Evolutionary conservation across 2,888 invertebrate species (phyloP), one percentile per base, ranked within the genome.

Genomic region (Luffia ferchaultella): DNA sequence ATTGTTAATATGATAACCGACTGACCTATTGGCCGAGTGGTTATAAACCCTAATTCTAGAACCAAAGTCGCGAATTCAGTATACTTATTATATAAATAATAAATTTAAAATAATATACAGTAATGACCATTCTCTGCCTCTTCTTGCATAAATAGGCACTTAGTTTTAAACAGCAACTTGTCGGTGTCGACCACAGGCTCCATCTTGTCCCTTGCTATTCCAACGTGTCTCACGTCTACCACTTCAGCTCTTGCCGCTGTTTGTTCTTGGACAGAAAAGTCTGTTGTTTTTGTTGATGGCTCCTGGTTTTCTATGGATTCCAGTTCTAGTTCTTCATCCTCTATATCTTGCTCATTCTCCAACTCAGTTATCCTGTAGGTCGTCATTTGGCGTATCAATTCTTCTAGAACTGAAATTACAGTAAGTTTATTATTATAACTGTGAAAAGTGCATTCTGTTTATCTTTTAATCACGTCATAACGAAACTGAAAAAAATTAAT

Each of bases 311-410:
- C 47, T 40, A 43, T 30, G 15, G 15, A 18, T 20, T 46, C 50
- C 18, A 43, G 49, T 16, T 42, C 9, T 9, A 20, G 9, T 42
- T 54, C 52, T 16, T 42, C 52, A n/a, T 60, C 60, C 19, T 76
- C 68, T 45, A 86, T 85, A 44, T 85, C 80, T 18, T 75, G 71
- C 41, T 85, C 85, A 30, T 76, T 71, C n/a, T 74, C 63, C 30
- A 85, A 80, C 46, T 87, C 86, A 42, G 88, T 80, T 50, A 72
- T 69, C 59, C 77, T 68, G 54, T 85, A 77, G 17, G 79, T 72
- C 16, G 88, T 87, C 76, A 89, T 86, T 70, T 90, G 90, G 64
- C 88, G 76, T 59, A 91, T 89, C 0, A 91, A 74, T 62, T 91
- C 89, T 76, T 91, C 91, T 65, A 91, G 77, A 20, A 90, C 86